Percentiles rank a stretch among this genome's conserved stretches.
phyloP scores from a whole-genome alignment of 2,888 invertebrate species.

The Hirtodrosophila histrioides region DNA sequence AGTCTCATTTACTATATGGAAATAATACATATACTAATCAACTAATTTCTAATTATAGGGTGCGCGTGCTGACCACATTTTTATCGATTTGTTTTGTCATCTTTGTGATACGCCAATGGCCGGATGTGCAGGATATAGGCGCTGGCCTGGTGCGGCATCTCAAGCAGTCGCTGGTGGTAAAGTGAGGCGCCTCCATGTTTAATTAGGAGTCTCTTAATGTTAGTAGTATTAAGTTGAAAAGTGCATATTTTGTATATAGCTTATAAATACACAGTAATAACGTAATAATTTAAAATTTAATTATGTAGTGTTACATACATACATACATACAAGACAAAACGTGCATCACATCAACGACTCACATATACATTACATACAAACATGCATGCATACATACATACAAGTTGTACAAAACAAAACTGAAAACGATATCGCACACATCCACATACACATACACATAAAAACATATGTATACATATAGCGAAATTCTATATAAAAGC shows the following conservation, averaged over 20 bases:
- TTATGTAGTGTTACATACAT: slow-evolving; percentile 16
- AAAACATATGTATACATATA: slow-evolving; percentile 55
- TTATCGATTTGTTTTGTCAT: slow-evolving; percentile 92
- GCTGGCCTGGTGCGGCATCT: slow-evolving; percentile 91
- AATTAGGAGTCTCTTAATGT: slow-evolving; percentile 46
- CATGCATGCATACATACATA: slow-evolving; percentile 43
- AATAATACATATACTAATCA: slow-evolving; percentile 2
- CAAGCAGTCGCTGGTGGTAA: slow-evolving; percentile 91
- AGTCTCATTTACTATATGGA: no score
- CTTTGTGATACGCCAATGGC: slow-evolving; percentile 95
- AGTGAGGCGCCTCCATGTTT: slow-evolving; percentile 83
- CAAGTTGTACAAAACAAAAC: slow-evolving; percentile 63
- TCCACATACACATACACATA: slow-evolving; percentile 22
- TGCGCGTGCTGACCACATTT: slow-evolving; percentile 93
- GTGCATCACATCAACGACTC: slow-evolving; percentile 57
- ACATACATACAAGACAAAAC: slow-evolving; percentile 23
- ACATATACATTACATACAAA: slow-evolving; percentile 30
- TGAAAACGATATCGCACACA: slow-evolving; percentile 47
- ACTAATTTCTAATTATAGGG: slow-evolving; percentile 86
- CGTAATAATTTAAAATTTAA: slow-evolving; percentile 44
- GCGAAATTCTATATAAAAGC: slow-evolving; percentile 66
- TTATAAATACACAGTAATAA: slow-evolving; percentile 53
- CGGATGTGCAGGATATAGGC: slow-evolving; percentile 93
- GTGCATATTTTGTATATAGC: slow-evolving; percentile 72
- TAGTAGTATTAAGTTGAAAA: slow-evolving; percentile 50